Base-by-base conservation (phyloP, 2,113 vertebrate species). In the Chiloscyllium plagiosum region DNA sequence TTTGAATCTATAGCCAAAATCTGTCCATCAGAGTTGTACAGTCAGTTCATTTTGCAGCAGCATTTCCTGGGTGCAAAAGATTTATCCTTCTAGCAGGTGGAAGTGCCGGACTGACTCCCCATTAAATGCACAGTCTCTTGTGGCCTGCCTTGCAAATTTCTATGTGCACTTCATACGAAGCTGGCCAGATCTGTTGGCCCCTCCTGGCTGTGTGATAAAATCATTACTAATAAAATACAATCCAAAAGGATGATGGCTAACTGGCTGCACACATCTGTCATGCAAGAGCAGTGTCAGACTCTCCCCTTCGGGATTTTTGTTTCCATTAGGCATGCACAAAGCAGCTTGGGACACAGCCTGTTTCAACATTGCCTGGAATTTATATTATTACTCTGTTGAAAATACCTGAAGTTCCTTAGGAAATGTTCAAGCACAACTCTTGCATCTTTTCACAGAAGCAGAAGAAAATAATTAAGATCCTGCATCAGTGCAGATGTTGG, bases 281-380 rank as follows among this genome's bases (percentile, higher is more conserved):
- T 50, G 83, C 26, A 76, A 29, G 69, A 72, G 4, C 29, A 76
- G 12, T 76, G 33, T 76, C 72, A 33, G 72, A 26, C 72, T 10
- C 72, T 13, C 8, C 29, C 29, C 72, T 76, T 87, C 24, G 85
- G 37, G 85, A 87, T 76, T 33, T 76, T 72, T 70, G 29, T 76
- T 76, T 76, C 72, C 72, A 76, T n/a, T n/a, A 76, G 2, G 72
- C 72, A 26, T 76, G 33, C 8, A 76, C 29, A 76, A 33, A 33
- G 29, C 72, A 76, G 72, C 33, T 37, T 80, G 70, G 26, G 70
- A 72, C 70, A 29, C 70, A 72, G 70, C 70, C 33, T 83, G 85
- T 50, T 87, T 87, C 33, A 80, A 17, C 33, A 80, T n/a, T 80
- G 76, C n/a, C 76, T 87, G 85, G 85, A 87, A 87, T 87, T 87